These are phyloP conservation scores for Pemphredon lugubris DNA, from an alignment of 2,888 invertebrate genomes.

Conservation along the genomic window DNA sequence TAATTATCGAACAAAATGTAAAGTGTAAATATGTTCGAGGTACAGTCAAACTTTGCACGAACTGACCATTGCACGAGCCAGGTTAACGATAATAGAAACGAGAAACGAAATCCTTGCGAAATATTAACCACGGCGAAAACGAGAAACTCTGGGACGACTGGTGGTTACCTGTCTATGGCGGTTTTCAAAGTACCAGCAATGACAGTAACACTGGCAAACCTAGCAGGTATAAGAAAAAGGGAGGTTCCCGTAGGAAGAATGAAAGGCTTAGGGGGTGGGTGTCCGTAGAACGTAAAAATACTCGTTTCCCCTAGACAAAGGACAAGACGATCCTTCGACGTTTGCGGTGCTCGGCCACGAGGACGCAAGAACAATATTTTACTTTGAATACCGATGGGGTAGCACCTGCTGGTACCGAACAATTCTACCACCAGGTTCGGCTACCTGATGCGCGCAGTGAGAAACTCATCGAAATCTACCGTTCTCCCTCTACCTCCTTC, in stretches of 20 bases:
- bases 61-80: no score
- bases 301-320: slow-evolving; percentile 65
- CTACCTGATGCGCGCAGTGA: slow-evolving; percentile 45
- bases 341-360: slow-evolving; percentile 61
- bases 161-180: slow-evolving; percentile 46
- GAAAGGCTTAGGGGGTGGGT: slow-evolving; percentile 73
- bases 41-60: no score
- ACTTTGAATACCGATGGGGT: slow-evolving; percentile 67
- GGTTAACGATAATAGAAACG: no score
- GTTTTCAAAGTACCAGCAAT: slow-evolving; percentile 55
- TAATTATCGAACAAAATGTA: no score
- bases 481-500: slow-evolving; percentile 3
- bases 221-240: slow-evolving; percentile 53
- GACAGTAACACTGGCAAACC: slow-evolving; percentile 15
- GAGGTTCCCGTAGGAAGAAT: slow-evolving; percentile 62
- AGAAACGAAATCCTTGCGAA: slow-evolving; percentile 14
- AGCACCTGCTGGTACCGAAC: slow-evolving; percentile 71
- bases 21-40: no score
- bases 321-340: slow-evolving; percentile 62
- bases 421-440: slow-evolving; percentile 47
- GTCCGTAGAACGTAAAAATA: slow-evolving; percentile 72
- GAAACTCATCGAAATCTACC: slow-evolving; percentile 37
- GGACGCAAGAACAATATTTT: slow-evolving; percentile 76
- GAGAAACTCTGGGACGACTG: slow-evolving; percentile 41
- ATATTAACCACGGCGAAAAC: not conserved